Evolutionary conservation across 64 coral and sea anemone species (phyloP), one percentile per base, ranked within the genome.

Genomic region (Pachyseris speciosa): DNA sequence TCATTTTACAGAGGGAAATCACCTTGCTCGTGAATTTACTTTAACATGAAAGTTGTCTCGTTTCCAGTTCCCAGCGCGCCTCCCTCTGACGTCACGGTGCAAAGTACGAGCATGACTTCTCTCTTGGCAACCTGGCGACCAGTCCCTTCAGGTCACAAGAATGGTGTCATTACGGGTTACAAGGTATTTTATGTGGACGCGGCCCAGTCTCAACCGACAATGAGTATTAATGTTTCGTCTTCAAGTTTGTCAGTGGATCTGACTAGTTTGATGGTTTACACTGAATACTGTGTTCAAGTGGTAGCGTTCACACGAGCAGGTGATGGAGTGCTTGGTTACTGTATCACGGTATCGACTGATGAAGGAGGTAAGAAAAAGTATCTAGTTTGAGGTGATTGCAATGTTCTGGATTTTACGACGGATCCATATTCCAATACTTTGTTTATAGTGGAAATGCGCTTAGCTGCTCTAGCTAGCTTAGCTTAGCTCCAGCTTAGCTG

Each of bases 201-300:
- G 17, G 31, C 74, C 5, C 48, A 71, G 10, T 9, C 42, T 15
- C 41, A 32, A 0, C 8, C 27, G 15, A 77, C 15, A 5, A 43
- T 37, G 12, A 68, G 29, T 22, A 20, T 76, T 0, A 22, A 27
- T 31, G 70, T 11, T 40, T 28, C 22, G 1, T 30, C 50, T 45
- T 12, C 38, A 4, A 19, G 16, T 1, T 28, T 65, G 5, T 70
- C 72, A 76, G 50, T 88, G 9, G 20, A 49, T 15, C 22, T 77
- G 2, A 88, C 48, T 10, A 44, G 17, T 33, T 20, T 88, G 32
- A 24, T 48, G 50, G 36, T 20, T 13, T 75, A 55, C 67, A 60
- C 69, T 16, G 27, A 16, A 7, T 88, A 88, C 37, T 88, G 86
- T 29, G 67, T 88, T 12, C 70, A 43, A 53, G 48, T 88, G 25